Evolutionary conservation across 2,113 vertebrate genomes (phyloP).

Genomic region (Spheniscus mendiculus): DNA sequence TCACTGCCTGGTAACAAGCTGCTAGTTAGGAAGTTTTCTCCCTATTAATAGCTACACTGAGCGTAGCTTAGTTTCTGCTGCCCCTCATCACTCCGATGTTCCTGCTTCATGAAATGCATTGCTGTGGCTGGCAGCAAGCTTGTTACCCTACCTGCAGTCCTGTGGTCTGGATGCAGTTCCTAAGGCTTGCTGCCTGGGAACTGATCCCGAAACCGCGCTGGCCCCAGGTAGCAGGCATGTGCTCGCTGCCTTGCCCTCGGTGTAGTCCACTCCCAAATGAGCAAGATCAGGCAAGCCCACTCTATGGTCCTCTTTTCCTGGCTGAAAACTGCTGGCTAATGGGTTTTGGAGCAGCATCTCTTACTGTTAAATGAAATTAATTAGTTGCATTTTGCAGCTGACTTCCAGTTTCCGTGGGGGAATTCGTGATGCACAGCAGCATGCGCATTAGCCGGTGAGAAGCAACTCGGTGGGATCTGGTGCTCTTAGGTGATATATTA

Average conservation of each 20-base stretch:
- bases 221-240: not conserved
- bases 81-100: not conserved
- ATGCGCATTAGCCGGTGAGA: not conserved
- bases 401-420: not conserved
- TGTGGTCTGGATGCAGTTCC: not conserved
- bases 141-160: not conserved
- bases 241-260: not conserved
- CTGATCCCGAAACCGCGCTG: not conserved
- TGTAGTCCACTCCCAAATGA: not conserved
- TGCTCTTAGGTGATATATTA: not conserved
- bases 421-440: not conserved
- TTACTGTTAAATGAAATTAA: not conserved
- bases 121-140: not conserved
- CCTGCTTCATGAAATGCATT: not conserved
- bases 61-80: constrained; percentile 2
- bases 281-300: not conserved
- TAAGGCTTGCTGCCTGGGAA: not conserved
- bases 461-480: not conserved
- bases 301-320: not conserved
- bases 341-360: not conserved
- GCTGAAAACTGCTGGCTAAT: not conserved
- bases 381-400: not conserved
- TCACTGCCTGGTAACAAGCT: not conserved
- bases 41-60: not conserved
- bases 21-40: not conserved